Evolutionary conservation across 2,113 vertebrate species (phyloP), one percentile per base, ranked within the genome.

Genomic region (Vulpes vulpes): DNA sequence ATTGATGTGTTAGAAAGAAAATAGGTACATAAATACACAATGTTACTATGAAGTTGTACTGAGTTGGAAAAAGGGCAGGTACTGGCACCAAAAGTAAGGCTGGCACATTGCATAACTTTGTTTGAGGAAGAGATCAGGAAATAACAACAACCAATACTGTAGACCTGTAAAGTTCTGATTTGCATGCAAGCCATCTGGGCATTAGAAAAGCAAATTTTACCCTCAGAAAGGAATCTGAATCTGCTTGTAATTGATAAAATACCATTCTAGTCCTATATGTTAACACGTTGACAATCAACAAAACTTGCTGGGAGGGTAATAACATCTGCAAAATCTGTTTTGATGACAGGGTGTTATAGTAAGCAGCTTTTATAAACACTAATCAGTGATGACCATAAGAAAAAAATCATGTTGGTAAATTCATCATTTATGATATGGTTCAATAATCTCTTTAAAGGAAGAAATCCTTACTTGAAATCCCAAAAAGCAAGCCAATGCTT

Each of bases 161-260:
- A 78, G 25, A 76, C 49, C n/a, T 55, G 27, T 57, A 55, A 65
- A 82, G 55, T 88, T 89, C 11, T 86, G 11, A 65, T 51, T 19
- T 59, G 19, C 32, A 51, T 19, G 14, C 17, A 91, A 92, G 12
- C 38, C 53, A 85, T 51, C 20, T 80, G 69, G 57, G 38, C 57
- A 32, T 60, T 94, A 86, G 43, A 90, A 89, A 94, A 96, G 89
- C 16, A 86, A n/a, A 85, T 88, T 71, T 93, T 62, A 89, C 1
- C 19, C 17, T 11, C 19, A 59, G 7, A 35, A 12, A 95, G 25
- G 59, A 69, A 65, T 78, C 55, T 62, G 49, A 82, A 90, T 86
- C 27, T 86, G 15, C 32, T 97, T 78, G 9, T 49, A 82, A 51
- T 82, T 73, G 59, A 25, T 91, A 71, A 96, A 87, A 85, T 85